phyloP scores from a whole-genome alignment of 2,113 vertebrate species.

The Odontophorus gujanensis region DNA sequence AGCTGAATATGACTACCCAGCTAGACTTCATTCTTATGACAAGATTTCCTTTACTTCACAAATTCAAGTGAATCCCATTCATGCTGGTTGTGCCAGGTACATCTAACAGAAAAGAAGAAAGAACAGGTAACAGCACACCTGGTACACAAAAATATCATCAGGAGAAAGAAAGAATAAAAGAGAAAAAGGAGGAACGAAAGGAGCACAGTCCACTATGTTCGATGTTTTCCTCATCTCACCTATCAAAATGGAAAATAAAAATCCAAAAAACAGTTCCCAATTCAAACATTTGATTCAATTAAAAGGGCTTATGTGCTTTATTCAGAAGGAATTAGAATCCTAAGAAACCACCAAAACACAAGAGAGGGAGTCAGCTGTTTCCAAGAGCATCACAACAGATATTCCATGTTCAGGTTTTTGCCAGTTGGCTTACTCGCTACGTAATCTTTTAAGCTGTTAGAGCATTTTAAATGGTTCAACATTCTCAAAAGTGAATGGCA shows the following conservation, averaged over 20 bases:
- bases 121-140: background rate
- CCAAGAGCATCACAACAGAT: background rate
- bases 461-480: slow-evolving; percentile 29
- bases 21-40: background rate
- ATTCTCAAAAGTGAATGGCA: background rate
- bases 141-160: background rate
- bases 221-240: background rate
- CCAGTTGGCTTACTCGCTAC: background rate
- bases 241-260: background rate
- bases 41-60: background rate
- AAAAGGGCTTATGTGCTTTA: background rate
- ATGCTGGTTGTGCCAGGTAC: background rate
- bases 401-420: background rate
- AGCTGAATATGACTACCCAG: background rate
- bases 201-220: background rate
- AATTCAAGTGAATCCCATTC: background rate
- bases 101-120: background rate
- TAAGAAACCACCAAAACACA: background rate
- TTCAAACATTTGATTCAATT: background rate
- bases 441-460: slow-evolving; percentile 18
- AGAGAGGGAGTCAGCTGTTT: background rate
- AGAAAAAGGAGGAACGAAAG: background rate
- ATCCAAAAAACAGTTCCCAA: background rate
- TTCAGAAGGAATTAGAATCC: background rate
- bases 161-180: background rate